Conservation (phyloP, 2,797 vertebrate genomes). For the Cephalopachus bancanus region DNA sequence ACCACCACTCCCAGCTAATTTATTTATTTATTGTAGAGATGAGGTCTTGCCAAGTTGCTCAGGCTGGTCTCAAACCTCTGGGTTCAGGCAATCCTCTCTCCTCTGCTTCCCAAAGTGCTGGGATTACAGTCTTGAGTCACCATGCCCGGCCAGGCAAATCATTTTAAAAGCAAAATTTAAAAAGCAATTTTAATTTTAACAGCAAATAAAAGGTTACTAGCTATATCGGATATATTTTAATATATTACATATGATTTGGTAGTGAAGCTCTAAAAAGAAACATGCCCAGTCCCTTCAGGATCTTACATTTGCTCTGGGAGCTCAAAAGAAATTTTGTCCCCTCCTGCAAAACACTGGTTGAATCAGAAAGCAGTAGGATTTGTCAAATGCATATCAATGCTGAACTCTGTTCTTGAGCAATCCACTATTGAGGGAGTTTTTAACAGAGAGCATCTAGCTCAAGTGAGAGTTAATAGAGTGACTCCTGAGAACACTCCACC, state of each 20-base stretch:
- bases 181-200: conserved; percentile 48
- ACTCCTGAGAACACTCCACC: not conserved
- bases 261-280: not conserved
- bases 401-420: not conserved
- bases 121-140: too few relatives aligned
- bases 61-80: too few relatives aligned
- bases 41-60: too few relatives aligned
- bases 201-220: not conserved
- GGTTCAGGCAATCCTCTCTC: too few relatives aligned
- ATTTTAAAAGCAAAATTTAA: conserved; percentile 60
- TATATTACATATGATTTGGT: not conserved
- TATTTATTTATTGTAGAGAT: too few relatives aligned
- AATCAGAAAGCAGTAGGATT: not conserved
- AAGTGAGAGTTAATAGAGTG: not conserved
- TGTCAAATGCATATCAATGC: not conserved
- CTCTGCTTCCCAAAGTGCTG: too few relatives aligned
- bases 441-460: not conserved
- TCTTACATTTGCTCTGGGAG: not conserved
- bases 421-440: not conserved
- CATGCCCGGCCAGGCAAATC: not conserved
- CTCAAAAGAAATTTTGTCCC: not conserved
- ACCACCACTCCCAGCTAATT: too few relatives aligned
- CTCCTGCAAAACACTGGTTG: not conserved
- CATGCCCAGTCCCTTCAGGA: not conserved
- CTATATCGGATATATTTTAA: not conserved